Percentiles rank a stretch among this genome's conserved stretches.
phyloP scores from a whole-genome alignment of 2,888 invertebrate genomes.

The Listrodromus nycthemerus region DNA sequence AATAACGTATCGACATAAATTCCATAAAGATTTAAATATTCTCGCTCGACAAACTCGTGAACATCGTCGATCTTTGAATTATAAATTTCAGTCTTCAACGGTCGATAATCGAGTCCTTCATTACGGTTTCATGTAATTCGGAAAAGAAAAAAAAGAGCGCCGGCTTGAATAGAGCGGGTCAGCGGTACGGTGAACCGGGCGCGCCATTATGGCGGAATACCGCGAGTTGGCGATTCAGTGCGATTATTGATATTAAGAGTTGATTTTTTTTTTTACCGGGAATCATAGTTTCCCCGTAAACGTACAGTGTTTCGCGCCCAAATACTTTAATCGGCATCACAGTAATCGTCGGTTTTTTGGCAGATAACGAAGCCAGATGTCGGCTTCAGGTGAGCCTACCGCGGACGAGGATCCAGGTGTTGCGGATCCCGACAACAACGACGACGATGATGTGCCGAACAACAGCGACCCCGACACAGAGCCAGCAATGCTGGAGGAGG shows the following conservation, averaged over 20 bases:
- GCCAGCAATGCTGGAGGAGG: slow-evolving; percentile 75
- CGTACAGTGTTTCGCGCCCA: neutral
- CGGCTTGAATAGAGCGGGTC: slow-evolving; percentile 47
- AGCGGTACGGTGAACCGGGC: slow-evolving; percentile 58
- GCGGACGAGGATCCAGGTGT: slow-evolving; percentile 51
- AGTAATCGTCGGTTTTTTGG: neutral
- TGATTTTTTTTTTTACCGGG: neutral
- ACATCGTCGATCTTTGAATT: neutral
- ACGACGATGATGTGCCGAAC: slow-evolving; percentile 33
- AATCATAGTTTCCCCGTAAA: neutral
- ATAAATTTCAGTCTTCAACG: neutral
- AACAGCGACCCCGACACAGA: slow-evolving; percentile 59
- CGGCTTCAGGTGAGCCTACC: slow-evolving; percentile 44
- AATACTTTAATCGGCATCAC: neutral
- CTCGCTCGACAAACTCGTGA: neutral
- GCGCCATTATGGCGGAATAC: slow-evolving; percentile 63
- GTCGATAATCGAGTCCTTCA: neutral
- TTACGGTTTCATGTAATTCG: neutral
- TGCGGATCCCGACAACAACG: slow-evolving; percentile 49
- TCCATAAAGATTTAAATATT: neutral
- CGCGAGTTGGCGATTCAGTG: slow-evolving; percentile 32
- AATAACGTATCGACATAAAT: neutral
- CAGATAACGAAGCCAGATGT: slow-evolving; percentile 41
- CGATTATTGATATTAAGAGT: slow-evolving; percentile 27
- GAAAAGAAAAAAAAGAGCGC: slow-evolving; percentile 31